Conservation (phyloP, 2,113 vertebrate genomes). For the Esox niger region DNA sequence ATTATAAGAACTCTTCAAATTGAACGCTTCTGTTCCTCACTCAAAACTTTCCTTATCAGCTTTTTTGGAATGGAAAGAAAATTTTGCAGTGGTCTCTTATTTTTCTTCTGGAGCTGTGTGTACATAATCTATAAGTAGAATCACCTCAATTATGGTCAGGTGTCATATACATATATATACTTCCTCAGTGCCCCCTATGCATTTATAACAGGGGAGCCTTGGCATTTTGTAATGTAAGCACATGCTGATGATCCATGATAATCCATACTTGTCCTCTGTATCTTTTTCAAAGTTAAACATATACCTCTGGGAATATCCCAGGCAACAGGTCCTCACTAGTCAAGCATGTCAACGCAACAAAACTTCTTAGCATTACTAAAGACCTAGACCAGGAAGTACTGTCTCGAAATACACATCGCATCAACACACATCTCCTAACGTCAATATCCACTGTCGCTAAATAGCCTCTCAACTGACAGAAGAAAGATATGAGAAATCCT, state of each 20-base stretch:
- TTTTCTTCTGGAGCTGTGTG: no score
- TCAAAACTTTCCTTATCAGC: no score
- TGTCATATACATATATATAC: no score
- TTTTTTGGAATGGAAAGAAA: no score
- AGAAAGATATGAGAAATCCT: constrained; percentile 22
- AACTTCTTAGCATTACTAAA: not conserved
- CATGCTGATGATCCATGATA: constrained; percentile 31
- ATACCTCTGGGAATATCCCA: not conserved
- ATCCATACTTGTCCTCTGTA: constrained; percentile 35
- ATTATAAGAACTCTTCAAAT: no score
- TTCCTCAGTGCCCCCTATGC: not conserved
- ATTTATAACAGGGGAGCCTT: constrained; percentile 25
- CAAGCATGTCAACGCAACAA: not conserved
- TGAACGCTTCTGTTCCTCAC: no score
- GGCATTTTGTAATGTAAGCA: constrained; percentile 28
- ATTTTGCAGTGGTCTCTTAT: no score
- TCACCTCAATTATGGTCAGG: no score
- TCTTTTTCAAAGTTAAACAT: constrained; percentile 12
- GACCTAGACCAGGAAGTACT: not conserved
- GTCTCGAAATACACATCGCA: not conserved
- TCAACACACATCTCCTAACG: no score
- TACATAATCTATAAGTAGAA: no score
- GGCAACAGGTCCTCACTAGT: not conserved
- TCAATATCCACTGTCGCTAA: constrained; percentile 7
- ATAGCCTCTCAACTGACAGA: constrained; percentile 6